Evolutionary conservation across 2,888 invertebrate species (phyloP), one percentile per base, ranked within the genome.

Genomic region (Galeopsomyia nigrocyanea): DNA sequence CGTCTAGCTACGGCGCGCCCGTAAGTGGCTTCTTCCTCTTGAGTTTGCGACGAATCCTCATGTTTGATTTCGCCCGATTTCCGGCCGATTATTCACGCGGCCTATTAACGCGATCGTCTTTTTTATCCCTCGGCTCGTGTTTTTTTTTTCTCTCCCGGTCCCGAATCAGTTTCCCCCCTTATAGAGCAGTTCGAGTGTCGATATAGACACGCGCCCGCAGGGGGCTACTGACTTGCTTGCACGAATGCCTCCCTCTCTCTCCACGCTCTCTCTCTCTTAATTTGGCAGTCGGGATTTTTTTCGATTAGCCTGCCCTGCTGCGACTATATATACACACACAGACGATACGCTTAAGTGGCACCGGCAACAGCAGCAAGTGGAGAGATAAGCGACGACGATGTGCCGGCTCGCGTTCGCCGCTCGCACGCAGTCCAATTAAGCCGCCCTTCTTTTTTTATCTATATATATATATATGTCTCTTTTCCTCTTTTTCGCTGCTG

Each of bases 261-360:
- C 51, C 51, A 6, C 51, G 17, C 10, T 16, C 19, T 6, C 19
- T 53, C 19, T 17, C 22, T 66, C 71, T 75, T 75, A 72, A 75
- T 72, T 72, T 72, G 69, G 64, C 26, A 9, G 58, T 56, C 58
- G 73, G 73, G 69, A 76, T 77, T 77, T 76, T 76, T 76, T 76
- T 77, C 76, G 68, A 73, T 68, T 73, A 71, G 66, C 63, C 58
- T 58, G 19, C 70, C 49, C 61, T 63, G 13, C 68, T 47, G 14
- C 19, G 3, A 7, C 3, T 49, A 22, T n/a, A 7, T 3, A 51
- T 51, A 51, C 17, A 50, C 13, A 51, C 17, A 51, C 58, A 10
- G 26, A 26, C 39, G 22, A 31, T 13, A 26, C 56, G 26, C 21
- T 19, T 39, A 60, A 46, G 46, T 46, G 46, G 31, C 51, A 19